phyloP scores from a whole-genome alignment of 2,888 invertebrate species.

The Arge pagana region DNA sequence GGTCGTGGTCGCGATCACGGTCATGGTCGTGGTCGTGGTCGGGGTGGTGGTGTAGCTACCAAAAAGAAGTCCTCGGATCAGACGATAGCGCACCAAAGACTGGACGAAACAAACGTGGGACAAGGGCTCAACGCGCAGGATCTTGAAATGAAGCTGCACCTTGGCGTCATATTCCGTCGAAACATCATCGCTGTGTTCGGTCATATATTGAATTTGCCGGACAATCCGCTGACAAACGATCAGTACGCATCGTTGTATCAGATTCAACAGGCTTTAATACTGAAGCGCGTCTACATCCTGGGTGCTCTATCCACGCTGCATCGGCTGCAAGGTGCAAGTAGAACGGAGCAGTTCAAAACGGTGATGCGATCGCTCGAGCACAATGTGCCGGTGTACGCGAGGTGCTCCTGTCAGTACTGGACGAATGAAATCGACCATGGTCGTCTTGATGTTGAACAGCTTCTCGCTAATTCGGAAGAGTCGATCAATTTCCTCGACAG shows the following conservation, averaged over 20 bases:
- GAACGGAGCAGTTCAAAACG: constrained; percentile 18
- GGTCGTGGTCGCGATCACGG: too few relatives aligned
- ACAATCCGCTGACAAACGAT: constrained; percentile 25
- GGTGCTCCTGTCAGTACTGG: constrained; percentile 28
- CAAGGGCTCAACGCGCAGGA: too few relatives aligned
- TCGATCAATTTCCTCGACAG: constrained; percentile 26
- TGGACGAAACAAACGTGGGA: too few relatives aligned
- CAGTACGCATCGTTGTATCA: constrained; percentile 33
- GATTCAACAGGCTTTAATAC: constrained; percentile 30
- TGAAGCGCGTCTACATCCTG: constrained; percentile 29
- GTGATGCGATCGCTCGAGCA: constrained; percentile 28
- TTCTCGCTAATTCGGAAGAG: not conserved
- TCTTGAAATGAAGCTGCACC: constrained; percentile 20
- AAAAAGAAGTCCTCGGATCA: too few relatives aligned
- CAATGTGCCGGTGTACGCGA: constrained; percentile 28
- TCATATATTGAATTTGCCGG: constrained; percentile 29
- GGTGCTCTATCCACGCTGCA: constrained; percentile 25
- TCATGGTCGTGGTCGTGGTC: too few relatives aligned
- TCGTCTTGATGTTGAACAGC: not conserved
- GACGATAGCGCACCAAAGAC: too few relatives aligned
- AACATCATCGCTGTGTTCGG: constrained; percentile 35
- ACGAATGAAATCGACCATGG: constrained; percentile 9
- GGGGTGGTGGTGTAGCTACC: too few relatives aligned
- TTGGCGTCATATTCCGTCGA: constrained; percentile 27
- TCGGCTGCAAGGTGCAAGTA: not conserved